Evolutionary conservation across 2,113 vertebrate genomes (phyloP), one percentile per base, ranked within the genome.

Genomic region (Nannobrachium achirus): DNA sequence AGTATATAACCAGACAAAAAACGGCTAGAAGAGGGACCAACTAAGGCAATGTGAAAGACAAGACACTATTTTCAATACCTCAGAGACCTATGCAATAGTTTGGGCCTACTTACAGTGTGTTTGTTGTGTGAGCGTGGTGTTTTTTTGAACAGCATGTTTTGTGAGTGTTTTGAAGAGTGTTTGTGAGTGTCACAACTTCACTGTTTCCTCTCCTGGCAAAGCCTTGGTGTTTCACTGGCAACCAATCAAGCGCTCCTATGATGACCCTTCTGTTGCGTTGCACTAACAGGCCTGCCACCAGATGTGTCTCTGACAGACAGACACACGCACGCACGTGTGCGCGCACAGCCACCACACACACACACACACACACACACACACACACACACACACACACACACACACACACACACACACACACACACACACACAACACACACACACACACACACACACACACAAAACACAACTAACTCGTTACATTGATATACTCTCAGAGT

Each of bases 251-350:
- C 86, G 68, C 81, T 90, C 88, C 89, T 84, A 82, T 82, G 86
- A 85, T 89, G 86, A 91, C 88, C 90, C 86, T 89, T 88, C 87
- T 90, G 90, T 87, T 83, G 87, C 80, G 85, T 75, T 88, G 85
- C 83, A 86, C 89, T 88, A 88, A 90, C 86, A 90, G 89, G 86
- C 88, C 85, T 91, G 82, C 87, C 86, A 89, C 88, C 89, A 91
- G 90, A 90, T 92, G 90, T 85, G 88, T 81, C 86, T 87, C 83
- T 87, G 83, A 89, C 84, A 82, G 78, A 75, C 73, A 78, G 79
- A 76, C 41, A 71, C 18, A 63, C 55, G 6, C 75, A 63, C 7
- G 70, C 50, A 46, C 63, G 56, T 8, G 39, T 14, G 8, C 40
- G 44, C 61, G 39, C 48, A 46, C 60, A 57, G 44, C 64, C 40